Evolutionary conservation across 2,113 vertebrate genomes (phyloP), one percentile per base, ranked within the genome.

Genomic region (Rhinopomastus cyanomelas): DNA sequence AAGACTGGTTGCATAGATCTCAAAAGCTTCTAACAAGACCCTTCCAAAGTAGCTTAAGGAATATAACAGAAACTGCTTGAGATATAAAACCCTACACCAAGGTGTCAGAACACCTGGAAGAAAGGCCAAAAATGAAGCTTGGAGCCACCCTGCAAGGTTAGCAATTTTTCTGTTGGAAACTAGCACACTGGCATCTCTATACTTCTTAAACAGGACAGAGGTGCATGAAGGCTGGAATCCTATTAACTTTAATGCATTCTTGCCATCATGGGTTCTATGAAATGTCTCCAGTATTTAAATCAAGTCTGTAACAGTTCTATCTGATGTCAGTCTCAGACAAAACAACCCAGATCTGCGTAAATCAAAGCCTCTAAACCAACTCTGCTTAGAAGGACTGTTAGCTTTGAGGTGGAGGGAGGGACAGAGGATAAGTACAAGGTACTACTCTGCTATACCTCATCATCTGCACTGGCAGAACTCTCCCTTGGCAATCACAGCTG

Each of bases 371-470:
- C 60, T 21, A 37, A 26, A 77, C 12, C 12, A 80, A 11, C 25
- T 57, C 27, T 42, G 8, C 9, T 9, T 37, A 51, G 17, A 7
- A 37, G 19, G 29, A 64, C 64, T 80, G 42, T 22, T 39, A 66
- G 30, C 12, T 73, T 16, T 1, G 1, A 42, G 15, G 6, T 9
- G 3, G 3, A 8, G 8, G 10, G 5, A 25, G 81, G 18, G 25
- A 74, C 36, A 85, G 20, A 74, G 2, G 13, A 74, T 48, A 3
- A 4, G 2, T 56, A 34, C 19, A 26, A 84, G 72, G 20, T 26
- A 39, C 18, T 56, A 29, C 11, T 49, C 13, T 6, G 27, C 51
- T 69, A 30, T 19, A 51, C 26, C 56, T 32, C 16, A 26, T 59
- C 29, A 48, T 29, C n/a, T 51, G 30, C 1, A 0, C 44, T 5